Base-by-base conservation (phyloP, 2,797 vertebrate genomes). In the Pterois miles region DNA sequence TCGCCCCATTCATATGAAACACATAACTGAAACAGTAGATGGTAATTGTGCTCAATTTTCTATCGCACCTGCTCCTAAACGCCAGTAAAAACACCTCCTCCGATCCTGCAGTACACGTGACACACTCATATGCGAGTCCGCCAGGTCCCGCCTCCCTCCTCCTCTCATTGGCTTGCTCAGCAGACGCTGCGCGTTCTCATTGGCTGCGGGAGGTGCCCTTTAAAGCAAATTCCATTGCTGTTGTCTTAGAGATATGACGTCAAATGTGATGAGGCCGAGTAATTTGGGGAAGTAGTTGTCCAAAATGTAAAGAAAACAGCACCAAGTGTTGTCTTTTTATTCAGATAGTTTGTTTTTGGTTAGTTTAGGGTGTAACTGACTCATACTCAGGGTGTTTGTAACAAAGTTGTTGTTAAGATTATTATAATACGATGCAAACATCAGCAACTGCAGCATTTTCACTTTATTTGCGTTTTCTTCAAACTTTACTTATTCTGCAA, bases 171-270 rank as follows among this genome's bases (percentile, higher is more conserved):
- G 95, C 56, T 66, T 66, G 56, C 64, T 72, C 36, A 23, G 79
- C 83, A 91, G 76, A 60, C 90, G 86, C 89, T 87, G 69, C 54
- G 4, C 48, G 4, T 63, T 69, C 10, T 54, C 14, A 94, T 95
- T 95, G 92, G 95, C 36, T 31, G 1, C 14, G 3, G 20, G 14
- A n/a, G 9, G 33, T 69, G 93, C 71, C 89, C 67, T 25, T 94
- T 67, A 79, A 48, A 60, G 27, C 62, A 53, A 89, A 86, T 93
- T 93, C 92, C 90, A 87, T 82, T 64, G 79, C 86, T 85, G 91
- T 92, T 92, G 92, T 94, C 86, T 89, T 89, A 88, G 83, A 73
- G 86, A 90, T 85, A 79, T 94, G 92, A 95, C 95, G 94, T 95
- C 92, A 94, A 89, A 92, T 60, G 85, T 88, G 87, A 88, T 82